These are phyloP conservation scores for Alligator mississippiensis DNA, from an alignment of 2,113 vertebrate species.

Conservation along the genomic window DNA sequence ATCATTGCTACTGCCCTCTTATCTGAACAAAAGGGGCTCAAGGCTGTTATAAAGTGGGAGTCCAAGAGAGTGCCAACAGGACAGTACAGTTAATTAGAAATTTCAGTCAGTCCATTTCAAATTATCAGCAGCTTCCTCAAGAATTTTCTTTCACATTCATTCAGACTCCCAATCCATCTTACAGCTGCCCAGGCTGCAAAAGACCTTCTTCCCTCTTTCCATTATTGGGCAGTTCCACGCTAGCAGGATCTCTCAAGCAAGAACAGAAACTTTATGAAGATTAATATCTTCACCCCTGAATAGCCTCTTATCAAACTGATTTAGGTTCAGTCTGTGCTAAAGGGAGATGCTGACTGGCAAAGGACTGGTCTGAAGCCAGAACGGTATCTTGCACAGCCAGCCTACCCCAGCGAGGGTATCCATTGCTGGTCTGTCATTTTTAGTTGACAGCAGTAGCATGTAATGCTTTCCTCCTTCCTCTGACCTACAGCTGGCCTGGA, in stretches of 20 bases:
- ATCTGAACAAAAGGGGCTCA: neutral
- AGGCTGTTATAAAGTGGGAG: neutral
- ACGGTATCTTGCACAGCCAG: neutral
- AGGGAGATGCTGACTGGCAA: neutral
- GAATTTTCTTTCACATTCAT: neutral
- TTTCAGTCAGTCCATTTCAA: too few relatives aligned
- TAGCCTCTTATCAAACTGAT: neutral
- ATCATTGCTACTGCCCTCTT: neutral
- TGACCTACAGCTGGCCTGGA: neutral
- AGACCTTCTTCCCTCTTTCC: neutral
- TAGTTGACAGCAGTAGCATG: neutral
- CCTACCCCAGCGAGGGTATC: neutral
- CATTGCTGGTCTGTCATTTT: neutral
- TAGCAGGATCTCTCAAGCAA: neutral
- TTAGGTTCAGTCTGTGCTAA: neutral
- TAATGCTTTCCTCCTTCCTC: rapidly evolving
- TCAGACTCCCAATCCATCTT: neutral
- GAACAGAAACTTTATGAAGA: neutral
- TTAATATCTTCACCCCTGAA: neutral
- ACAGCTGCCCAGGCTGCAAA: neutral
- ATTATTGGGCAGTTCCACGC: neutral
- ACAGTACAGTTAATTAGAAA: neutral
- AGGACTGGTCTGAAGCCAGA: neutral
- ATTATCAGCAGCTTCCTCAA: neutral
- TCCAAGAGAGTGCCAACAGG: neutral